These are phyloP conservation scores for Bellardia pandia DNA, from an alignment of 2,888 invertebrate genomes.

Conservation along the genomic window DNA sequence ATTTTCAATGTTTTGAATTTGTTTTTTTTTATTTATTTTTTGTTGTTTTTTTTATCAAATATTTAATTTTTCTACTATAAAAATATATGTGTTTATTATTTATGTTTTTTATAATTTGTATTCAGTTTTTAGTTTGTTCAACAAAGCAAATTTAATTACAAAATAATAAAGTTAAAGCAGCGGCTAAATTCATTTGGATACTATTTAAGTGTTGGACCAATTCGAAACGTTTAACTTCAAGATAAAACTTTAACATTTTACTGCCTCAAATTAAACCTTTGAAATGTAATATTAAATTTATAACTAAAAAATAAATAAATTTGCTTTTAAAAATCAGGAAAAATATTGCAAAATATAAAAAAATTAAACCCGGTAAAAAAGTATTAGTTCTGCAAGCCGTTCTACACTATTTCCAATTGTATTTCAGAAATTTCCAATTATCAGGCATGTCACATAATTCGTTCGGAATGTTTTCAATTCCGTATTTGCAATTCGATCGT, in stretches of 20 bases:
- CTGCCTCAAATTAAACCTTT: too few species aligned
- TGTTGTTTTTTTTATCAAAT: constrained; percentile 29
- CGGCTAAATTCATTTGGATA: not conserved
- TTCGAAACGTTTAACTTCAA: not conserved
- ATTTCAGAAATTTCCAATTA: too few species aligned
- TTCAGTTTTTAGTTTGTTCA: constrained; percentile 5
- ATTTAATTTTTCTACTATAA: constrained; percentile 56
- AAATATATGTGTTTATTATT: constrained; percentile 57
- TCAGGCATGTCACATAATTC: too few species aligned
- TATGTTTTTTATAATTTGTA: constrained; percentile 1
- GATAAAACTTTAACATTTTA: not conserved
- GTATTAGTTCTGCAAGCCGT: too few species aligned
- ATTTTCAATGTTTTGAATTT: constrained; percentile 23
- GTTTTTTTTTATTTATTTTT: constrained; percentile 58
- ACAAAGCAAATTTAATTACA: not conserved
- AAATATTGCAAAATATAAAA: too few species aligned
- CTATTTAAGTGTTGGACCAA: not conserved
- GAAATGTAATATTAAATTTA: too few species aligned
- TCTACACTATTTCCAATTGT: too few species aligned
- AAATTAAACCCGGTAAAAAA: too few species aligned
- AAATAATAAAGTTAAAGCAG: not conserved
- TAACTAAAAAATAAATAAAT: too few species aligned
- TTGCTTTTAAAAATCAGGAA: too few species aligned
- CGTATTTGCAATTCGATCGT: too few species aligned
- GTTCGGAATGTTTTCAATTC: too few species aligned